Percentiles rank a stretch among this genome's conserved stretches.
These are phyloP conservation scores for Mactromeris polynyma DNA, from an alignment of 2,888 invertebrate species.

Conservation along the genomic window DNA sequence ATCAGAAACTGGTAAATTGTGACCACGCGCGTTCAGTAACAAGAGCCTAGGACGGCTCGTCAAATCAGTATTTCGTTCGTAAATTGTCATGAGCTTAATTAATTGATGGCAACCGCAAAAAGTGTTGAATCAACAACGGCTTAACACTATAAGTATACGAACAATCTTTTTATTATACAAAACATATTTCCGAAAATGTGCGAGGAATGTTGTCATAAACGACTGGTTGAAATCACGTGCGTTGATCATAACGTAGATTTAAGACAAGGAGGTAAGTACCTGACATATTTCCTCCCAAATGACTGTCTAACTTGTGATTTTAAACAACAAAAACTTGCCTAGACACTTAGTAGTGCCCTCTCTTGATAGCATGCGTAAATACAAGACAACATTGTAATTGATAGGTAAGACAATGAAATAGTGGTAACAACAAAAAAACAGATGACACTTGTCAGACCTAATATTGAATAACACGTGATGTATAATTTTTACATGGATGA, in stretches of 20 bases:
- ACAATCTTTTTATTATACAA: constrained; percentile 23
- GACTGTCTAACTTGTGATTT: background rate
- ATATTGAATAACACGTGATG: background rate
- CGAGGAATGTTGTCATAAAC: constrained; percentile 21
- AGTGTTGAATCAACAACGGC: background rate
- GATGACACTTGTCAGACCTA: background rate
- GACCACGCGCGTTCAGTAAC: background rate
- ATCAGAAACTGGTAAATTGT: background rate
- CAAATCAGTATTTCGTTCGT: background rate
- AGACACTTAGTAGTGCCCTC: background rate
- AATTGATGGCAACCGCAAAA: constrained; percentile 6
- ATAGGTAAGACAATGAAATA: background rate
- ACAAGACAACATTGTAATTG: constrained; percentile 15
- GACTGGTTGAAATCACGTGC: background rate
- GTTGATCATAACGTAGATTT: background rate
- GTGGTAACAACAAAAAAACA: background rate
- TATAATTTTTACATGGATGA: background rate
- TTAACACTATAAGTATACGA: background rate
- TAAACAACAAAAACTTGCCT: background rate
- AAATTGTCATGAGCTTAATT: background rate
- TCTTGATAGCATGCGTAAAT: background rate
- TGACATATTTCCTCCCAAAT: constrained; percentile 5
- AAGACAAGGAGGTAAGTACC: background rate
- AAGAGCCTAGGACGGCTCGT: background rate
- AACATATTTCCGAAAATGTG: constrained; percentile 41